These are phyloP conservation scores for Aleiodes sp. DNA, from an alignment of 1,140 invertebrate species.

Conservation along the genomic window DNA sequence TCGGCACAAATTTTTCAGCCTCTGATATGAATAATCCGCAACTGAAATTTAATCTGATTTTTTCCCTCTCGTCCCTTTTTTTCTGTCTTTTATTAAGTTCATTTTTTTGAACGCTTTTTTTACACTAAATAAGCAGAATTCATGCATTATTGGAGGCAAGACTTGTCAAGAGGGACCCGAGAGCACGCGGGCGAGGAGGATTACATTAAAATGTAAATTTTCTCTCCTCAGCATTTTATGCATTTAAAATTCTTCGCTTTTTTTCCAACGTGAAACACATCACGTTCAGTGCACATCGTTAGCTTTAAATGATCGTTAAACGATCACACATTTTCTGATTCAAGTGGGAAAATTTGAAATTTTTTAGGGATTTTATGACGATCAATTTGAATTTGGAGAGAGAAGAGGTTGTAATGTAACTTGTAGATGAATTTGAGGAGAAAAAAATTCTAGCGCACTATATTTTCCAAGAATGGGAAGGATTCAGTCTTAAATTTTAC, in stretches of 20 bases:
- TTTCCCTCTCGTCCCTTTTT: neutral
- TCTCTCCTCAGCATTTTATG: conserved; percentile 27
- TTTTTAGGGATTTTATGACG: no score
- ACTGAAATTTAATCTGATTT: neutral
- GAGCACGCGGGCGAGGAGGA: neutral
- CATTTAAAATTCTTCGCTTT: conserved; percentile 36
- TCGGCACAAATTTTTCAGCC: neutral
- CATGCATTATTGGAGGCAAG: conserved; percentile 8
- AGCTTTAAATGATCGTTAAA: conserved; percentile 33
- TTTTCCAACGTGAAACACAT: conserved; percentile 30
- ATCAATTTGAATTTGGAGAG: no score
- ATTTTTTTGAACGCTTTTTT: neutral
- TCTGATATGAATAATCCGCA: neutral
- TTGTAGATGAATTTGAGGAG: no score
- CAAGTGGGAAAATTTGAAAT: neutral
- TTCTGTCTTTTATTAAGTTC: neutral
- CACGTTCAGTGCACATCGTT: conserved; percentile 26
- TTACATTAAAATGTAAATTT: conserved; percentile 40
- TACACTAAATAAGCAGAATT: conserved; percentile 12
- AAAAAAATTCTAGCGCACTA: no score
- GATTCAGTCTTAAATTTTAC: no score
- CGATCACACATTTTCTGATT: conserved; percentile 25
- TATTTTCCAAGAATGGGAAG: no score
- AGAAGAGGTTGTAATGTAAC: no score
- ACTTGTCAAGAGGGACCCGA: neutral